A percentile compares a stretch with the other conserved stretches of the same genome.
Conservation (phyloP, 2,113 vertebrate genomes). For the Haplochromis vanheusdeni region DNA sequence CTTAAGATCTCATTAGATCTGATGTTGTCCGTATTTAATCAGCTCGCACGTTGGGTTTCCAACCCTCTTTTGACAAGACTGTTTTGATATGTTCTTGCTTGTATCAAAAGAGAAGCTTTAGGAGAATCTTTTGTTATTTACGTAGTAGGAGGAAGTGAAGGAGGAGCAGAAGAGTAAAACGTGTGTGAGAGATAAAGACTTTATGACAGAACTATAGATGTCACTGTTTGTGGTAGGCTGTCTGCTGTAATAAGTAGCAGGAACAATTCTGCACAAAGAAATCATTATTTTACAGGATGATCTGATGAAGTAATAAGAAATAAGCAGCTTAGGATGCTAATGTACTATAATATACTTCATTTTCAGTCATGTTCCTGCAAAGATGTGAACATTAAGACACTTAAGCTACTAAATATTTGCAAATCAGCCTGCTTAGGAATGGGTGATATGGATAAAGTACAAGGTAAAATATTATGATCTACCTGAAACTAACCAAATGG, state of each 20-base stretch:
- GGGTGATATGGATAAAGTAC: background rate
- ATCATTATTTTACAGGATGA: background rate
- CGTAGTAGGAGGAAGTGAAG: slow-evolving; percentile 5
- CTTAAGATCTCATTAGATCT: slow-evolving; percentile 54
- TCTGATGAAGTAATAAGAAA: slow-evolving; percentile 9
- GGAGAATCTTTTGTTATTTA: slow-evolving; percentile 16
- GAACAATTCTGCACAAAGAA: background rate
- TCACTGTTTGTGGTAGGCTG: background rate
- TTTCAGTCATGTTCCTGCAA: background rate
- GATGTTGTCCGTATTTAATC: slow-evolving; percentile 52
- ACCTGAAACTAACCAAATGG: background rate
- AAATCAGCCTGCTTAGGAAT: background rate
- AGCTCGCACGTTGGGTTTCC: slow-evolving; percentile 22
- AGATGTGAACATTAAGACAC: background rate
- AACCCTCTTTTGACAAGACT: slow-evolving; percentile 6
- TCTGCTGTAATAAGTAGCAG: background rate
- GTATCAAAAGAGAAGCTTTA: background rate
- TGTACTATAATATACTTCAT: background rate
- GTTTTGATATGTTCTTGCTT: slow-evolving; percentile 13
- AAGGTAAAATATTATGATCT: background rate
- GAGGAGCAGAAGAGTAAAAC: background rate
- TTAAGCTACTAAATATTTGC: background rate
- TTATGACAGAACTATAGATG: slow-evolving; percentile 31
- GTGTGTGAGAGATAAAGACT: slow-evolving; percentile 3
- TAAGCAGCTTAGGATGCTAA: background rate